Base-by-base conservation (phyloP, 2,888 invertebrate genomes). In the Eucera pruinosa region DNA sequence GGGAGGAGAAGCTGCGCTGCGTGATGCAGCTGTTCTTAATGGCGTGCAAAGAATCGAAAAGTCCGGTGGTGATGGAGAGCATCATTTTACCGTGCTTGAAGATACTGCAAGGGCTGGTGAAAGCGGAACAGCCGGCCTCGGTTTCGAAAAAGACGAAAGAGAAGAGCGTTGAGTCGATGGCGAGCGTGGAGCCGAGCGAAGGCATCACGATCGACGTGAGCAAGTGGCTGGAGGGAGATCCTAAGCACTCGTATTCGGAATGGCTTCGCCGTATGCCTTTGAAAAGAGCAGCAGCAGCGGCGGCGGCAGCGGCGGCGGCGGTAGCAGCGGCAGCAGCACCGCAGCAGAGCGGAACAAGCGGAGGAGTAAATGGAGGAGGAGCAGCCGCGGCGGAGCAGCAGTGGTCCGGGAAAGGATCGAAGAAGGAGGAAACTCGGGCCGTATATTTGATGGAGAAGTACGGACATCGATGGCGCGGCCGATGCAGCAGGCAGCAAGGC, bases 61-160 rank as follows among this genome's bases (percentile, higher is more conserved):
- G 96, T 87, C 97, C 97, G 0, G 96, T 97, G 62, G 97, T 98
- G 0, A 95, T 97, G 94, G 97, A 98, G 89, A 96, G 97, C 75
- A 96, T 99, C 20, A 97, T 98, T 78, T 93, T 99, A 80, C 99
- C 99, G 0, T 98, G 98, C 92, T 93, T 99, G 78, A 96, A 98
- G 84, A 98, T 99, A 85, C 95, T 99, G 92, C 96, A 97, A 88
- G 95, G 95, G 75, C 93, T 97, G 15, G 97, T 98, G 91, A 95
- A 95, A 85, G 96, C 96, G 0, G 93, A 94, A 11, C 93, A 94
- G 69, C 94, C 94, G 0, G n/a, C n/a, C n/a, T 11, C 30, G n/a
- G 90, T 92, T 5, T 93, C 94, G 7, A 94, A 94, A 87, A 93
- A 93, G 58, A 93, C 94, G 84, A 94, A 94, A 87, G 92, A 92